phyloP scores from a whole-genome alignment of 2,888 invertebrate genomes.

The Scaptomyza parva region DNA sequence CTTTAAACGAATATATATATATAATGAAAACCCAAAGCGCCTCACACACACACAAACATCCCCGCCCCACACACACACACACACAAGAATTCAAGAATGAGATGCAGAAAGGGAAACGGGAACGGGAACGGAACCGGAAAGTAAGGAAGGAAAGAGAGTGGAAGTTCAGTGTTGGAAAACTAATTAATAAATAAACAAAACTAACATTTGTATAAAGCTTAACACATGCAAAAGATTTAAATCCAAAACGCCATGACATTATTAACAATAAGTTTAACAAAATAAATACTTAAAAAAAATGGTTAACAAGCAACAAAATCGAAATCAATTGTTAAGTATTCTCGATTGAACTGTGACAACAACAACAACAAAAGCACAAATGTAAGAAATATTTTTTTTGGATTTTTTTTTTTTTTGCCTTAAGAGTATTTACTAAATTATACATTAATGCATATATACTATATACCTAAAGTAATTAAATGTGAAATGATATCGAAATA shows the following conservation, averaged over 20 bases:
- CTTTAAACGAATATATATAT: constrained; percentile 4
- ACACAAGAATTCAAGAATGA: constrained; percentile 1
- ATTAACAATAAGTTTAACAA: constrained; percentile 35
- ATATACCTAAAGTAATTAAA: constrained; percentile 17
- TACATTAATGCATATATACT: constrained; percentile 13
- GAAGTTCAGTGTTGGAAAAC: constrained; percentile 15
- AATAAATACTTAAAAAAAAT: neutral
- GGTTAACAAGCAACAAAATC: constrained; percentile 16
- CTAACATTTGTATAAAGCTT: constrained; percentile 31
- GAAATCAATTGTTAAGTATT: constrained; percentile 35
- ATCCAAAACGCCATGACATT: constrained; percentile 17
- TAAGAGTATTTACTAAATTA: constrained; percentile 31
- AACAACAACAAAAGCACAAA: constrained; percentile 31
- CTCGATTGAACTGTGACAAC: constrained; percentile 61
- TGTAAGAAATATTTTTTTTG: constrained; percentile 42
- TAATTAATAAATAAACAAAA: constrained; percentile 5
- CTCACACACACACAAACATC: constrained; percentile 37
- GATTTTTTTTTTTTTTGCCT: constrained; percentile 8
- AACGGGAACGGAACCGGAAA: constrained; percentile 1
- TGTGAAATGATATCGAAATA: constrained; percentile 34
- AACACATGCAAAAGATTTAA: constrained; percentile 1
- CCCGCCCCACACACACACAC: too few species aligned
- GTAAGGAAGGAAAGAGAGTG: neutral
- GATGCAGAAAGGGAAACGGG: constrained; percentile 2
- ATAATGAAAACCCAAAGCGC: constrained; percentile 56